Conservation (phyloP, 2,113 vertebrate genomes). For the Rutilus rutilus region DNA sequence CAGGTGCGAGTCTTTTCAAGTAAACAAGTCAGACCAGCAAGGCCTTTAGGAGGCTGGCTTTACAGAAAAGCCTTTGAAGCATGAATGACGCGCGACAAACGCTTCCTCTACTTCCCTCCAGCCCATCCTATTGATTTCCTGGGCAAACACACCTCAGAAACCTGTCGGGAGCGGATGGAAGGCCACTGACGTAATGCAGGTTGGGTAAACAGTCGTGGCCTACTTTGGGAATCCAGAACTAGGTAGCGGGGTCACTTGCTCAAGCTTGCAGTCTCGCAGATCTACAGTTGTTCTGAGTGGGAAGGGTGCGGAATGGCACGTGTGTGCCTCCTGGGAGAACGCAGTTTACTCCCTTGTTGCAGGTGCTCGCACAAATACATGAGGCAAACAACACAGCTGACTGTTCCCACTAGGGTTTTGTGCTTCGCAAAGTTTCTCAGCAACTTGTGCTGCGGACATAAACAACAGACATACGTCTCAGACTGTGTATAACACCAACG, state of each 20-base stretch:
- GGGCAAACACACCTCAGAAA: slow-evolving; percentile 20
- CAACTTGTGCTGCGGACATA: slow-evolving; percentile 6
- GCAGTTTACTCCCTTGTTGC: slow-evolving; percentile 3
- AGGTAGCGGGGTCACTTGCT: slow-evolving; percentile 27
- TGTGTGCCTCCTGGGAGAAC: neutral
- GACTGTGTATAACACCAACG: neutral
- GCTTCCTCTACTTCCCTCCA: slow-evolving; percentile 30
- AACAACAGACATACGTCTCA: slow-evolving; percentile 11
- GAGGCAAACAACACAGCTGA: slow-evolving; percentile 26
- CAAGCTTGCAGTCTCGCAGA: neutral
- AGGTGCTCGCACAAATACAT: slow-evolving; percentile 30
- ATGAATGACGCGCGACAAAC: neutral
- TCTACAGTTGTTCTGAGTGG: neutral
- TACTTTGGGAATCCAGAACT: slow-evolving; percentile 36
- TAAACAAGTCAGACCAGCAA: slow-evolving; percentile 6
- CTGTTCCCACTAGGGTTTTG: slow-evolving; percentile 44
- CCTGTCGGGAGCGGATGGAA: neutral
- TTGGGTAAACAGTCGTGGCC: slow-evolving; percentile 43
- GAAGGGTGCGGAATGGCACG: neutral
- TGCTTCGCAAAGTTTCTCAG: slow-evolving; percentile 13
- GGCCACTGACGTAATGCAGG: slow-evolving; percentile 35
- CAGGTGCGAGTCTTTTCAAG: slow-evolving; percentile 16
- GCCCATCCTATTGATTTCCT: slow-evolving; percentile 36
- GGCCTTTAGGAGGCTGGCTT: neutral
- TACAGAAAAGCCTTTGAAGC: slow-evolving; percentile 27